A percentile compares a stretch with the other conserved stretches of the same genome.
Evolutionary conservation across 2,113 vertebrate genomes (phyloP).

Genomic region (Propithecus coquereli): DNA sequence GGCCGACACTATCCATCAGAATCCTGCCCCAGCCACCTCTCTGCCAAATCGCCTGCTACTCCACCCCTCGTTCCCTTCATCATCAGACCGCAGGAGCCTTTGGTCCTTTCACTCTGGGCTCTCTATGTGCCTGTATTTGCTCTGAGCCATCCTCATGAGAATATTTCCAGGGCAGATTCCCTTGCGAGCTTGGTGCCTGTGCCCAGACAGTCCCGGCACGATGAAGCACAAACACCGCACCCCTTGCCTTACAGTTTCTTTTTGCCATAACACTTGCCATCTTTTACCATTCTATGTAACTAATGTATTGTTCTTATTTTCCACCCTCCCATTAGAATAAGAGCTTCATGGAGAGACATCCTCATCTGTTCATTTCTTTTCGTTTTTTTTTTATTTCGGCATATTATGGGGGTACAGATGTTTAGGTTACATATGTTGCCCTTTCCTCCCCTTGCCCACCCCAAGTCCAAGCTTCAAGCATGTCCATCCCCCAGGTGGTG

Average conservation of each 20-base stretch:
- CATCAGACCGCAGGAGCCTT: background rate
- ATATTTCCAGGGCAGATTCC: fast-evolving
- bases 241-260: background rate
- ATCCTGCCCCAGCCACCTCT: background rate
- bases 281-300: background rate
- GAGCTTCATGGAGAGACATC: background rate
- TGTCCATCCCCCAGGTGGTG: no score
- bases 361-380: no score
- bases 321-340: background rate
- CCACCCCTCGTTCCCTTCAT: fast-evolving
- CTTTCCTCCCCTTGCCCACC: no score
- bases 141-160: background rate
- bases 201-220: background rate
- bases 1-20: background rate
- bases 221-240: no score
- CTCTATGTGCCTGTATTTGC: background rate
- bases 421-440: no score
- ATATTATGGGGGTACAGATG: no score
- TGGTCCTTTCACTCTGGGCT: fast-evolving
- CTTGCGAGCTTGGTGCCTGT: fast-evolving
- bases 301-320: no score
- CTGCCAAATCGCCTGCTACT: background rate
- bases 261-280: fast-evolving
- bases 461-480: no score
- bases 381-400: no score